These are phyloP conservation scores for Micrasema minimum DNA, from an alignment of 1,140 invertebrate genomes.

Conservation along the genomic window DNA sequence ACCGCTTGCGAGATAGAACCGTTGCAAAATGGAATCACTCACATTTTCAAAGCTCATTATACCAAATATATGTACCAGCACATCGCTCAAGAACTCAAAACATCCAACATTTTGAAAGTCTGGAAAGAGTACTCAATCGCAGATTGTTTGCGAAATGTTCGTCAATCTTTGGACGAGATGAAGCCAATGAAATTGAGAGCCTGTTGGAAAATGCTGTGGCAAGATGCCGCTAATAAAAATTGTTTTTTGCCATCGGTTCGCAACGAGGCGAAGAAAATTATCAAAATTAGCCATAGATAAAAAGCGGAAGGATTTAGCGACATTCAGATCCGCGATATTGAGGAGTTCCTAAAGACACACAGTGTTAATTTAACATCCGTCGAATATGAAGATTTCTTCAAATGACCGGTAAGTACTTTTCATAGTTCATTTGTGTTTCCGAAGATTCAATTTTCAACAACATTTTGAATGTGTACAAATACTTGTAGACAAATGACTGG, in stretches of 20 bases:
- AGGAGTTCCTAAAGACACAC: slow-evolving; percentile 19
- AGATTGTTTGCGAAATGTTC: slow-evolving; percentile 16
- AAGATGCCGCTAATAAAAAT: not conserved
- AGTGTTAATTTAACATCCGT: not conserved
- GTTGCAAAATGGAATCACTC: slow-evolving; percentile 3
- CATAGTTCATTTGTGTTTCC: too few relatives aligned
- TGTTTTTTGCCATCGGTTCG: slow-evolving; percentile 9
- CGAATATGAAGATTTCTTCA: slow-evolving; percentile 11
- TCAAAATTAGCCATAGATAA: slow-evolving; percentile 4
- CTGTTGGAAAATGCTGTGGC: slow-evolving; percentile 29
- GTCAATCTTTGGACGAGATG: slow-evolving; percentile 9
- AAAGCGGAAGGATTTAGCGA: slow-evolving; percentile 22
- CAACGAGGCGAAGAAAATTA: slow-evolving; percentile 24
- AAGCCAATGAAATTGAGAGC: slow-evolving; percentile 2
- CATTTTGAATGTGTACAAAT: too few relatives aligned
- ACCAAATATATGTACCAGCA: slow-evolving; percentile 5
- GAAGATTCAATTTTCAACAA: too few relatives aligned
- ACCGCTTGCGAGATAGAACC: slow-evolving; percentile 3
- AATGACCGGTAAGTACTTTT: too few relatives aligned
- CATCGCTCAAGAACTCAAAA: not conserved
- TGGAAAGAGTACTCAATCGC: slow-evolving; percentile 20
- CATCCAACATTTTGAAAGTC: not conserved
- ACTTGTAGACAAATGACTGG: too few relatives aligned
- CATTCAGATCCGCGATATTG: slow-evolving; percentile 5
- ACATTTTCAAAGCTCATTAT: slow-evolving; percentile 24